Conservation (phyloP, 2,113 vertebrate genomes). For the Dendrocopos noguchii region DNA sequence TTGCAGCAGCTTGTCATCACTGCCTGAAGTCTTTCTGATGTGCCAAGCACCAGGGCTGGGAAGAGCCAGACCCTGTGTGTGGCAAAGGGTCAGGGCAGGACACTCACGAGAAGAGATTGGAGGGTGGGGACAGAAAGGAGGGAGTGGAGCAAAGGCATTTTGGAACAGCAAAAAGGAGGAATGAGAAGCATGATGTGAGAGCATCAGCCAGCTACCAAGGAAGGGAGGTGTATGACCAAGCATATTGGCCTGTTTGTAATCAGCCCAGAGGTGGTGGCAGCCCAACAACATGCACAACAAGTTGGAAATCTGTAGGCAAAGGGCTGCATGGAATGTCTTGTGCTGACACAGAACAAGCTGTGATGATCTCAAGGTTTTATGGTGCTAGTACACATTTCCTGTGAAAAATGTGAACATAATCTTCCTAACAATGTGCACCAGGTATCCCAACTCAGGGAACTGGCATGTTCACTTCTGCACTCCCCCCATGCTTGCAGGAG, state of each 20-base stretch:
- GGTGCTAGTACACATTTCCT: background rate
- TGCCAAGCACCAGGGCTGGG: accelerated
- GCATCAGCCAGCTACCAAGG: background rate
- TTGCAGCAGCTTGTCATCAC: background rate
- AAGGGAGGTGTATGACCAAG: background rate
- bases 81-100: background rate
- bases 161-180: background rate
- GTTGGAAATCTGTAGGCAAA: background rate
- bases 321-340: background rate
- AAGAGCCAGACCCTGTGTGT: background rate
- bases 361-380: background rate
- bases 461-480: background rate
- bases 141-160: background rate
- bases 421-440: background rate
- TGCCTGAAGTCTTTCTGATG: background rate
- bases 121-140: background rate
- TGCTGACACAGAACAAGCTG: background rate
- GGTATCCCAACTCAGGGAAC: accelerated
- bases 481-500: accelerated
- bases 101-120: background rate
- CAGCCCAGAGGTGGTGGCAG: background rate
- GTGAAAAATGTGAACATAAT: background rate
- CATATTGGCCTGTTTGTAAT: background rate
- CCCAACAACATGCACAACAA: accelerated
- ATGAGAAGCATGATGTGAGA: background rate